Base-by-base conservation (phyloP, 2,113 vertebrate genomes). In the Pteruthius melanotis region DNA sequence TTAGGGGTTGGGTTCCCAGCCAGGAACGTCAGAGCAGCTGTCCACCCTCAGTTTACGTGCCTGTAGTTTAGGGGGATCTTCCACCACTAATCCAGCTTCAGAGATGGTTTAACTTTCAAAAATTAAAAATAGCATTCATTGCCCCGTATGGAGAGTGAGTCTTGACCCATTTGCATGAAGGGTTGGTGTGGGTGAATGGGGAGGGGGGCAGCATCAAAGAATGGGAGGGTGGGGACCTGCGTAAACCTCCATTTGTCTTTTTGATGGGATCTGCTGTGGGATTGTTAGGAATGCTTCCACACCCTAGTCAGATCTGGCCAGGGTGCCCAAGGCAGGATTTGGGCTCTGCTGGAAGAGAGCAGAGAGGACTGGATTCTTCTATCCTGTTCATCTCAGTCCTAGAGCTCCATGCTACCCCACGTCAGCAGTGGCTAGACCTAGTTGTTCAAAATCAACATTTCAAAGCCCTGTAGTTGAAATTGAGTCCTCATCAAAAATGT, bases 101-200 rank as follows among this genome's bases (percentile, higher is more conserved):
- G 97, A 97, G 96, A 87, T 87, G 95, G 95, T 91, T 97, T 97
- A 95, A 89, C 95, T 97, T 97, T 97, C 97, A 95, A 91, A 96
- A 93, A 94, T 96, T 97, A 97, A 97, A 97, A 97, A 97, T 97
- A 97, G 95, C 83, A 76, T 71, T 57, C 75, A 21, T 95, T 86
- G 78, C 93, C 77, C 91, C 94, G 28, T 93, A 91, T 86, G 90
- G 90, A 93, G 89, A 49, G 30, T 47, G 37, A 87, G 88, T 96
- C 91, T 97, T 96, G 93, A 93, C 95, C 97, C 93, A 96, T 94
- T 95, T 90, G 69, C 70, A 77, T 87, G 76, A 84, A 95, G 91
- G 74, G 70, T 70, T 96, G 87, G 63, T 87, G 93, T 80, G 87
- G 92, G 87, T 86, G 83, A 86, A 70, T 79, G 59, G 17, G 85